Conservation (phyloP, 2,888 invertebrate species). For the Cosmia pyralina region DNA sequence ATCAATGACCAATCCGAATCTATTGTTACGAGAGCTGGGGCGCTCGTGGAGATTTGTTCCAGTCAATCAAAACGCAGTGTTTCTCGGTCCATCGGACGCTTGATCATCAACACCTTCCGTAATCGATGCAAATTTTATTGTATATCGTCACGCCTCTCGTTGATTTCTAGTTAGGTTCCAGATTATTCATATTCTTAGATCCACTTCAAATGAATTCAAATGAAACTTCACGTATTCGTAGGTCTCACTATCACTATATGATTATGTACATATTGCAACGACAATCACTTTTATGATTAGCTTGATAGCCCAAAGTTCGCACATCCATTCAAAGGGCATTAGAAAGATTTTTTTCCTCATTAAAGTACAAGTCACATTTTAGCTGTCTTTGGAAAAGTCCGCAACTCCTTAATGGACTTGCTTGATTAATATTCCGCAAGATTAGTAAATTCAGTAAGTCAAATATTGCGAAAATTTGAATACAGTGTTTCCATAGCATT, state of each 20-base stretch:
- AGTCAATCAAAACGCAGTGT: slow-evolving; percentile 58
- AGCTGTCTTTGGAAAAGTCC: not conserved
- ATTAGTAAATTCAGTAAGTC: slow-evolving; percentile 4
- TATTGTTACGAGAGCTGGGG: slow-evolving; percentile 65
- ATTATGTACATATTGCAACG: not conserved
- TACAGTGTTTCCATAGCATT: slow-evolving; percentile 38
- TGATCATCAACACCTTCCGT: slow-evolving; percentile 70
- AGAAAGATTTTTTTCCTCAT: not conserved
- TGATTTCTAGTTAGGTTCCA: slow-evolving; percentile 69
- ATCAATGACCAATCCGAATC: slow-evolving; percentile 70
- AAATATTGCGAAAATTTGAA: slow-evolving; percentile 16
- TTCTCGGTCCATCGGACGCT: slow-evolving; percentile 62
- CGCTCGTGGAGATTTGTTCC: slow-evolving; percentile 54
- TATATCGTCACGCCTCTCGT: slow-evolving; percentile 71
- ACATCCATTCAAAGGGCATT: not conserved
- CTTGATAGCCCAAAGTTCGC: not conserved
- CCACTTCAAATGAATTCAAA: slow-evolving; percentile 34
- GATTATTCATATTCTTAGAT: slow-evolving; percentile 56
- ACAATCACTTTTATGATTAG: not conserved
- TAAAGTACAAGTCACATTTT: not conserved
- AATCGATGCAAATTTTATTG: slow-evolving; percentile 74
- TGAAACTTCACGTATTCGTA: not conserved
- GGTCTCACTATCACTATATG: too few relatives aligned
- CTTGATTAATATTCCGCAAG: slow-evolving; percentile 2
- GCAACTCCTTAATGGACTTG: not conserved